These are phyloP conservation scores for Drosophila biarmipes DNA, from an alignment of 1,140 invertebrate genomes.

Conservation along the genomic window DNA sequence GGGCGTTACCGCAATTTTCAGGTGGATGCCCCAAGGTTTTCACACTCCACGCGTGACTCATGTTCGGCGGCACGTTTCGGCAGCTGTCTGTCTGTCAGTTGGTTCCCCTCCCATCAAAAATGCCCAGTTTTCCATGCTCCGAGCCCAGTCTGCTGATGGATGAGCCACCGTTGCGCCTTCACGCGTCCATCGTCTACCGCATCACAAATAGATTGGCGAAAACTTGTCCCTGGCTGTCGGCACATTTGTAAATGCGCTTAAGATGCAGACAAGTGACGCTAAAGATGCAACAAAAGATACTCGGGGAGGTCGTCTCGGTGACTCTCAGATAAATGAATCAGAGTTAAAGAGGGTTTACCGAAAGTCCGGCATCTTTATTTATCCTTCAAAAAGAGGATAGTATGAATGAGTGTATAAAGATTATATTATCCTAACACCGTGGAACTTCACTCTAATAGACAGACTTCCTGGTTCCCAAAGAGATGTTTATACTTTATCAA, in stretches of 20 bases:
- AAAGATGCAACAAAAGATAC: constrained; percentile 32
- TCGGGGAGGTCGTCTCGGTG: constrained; percentile 12
- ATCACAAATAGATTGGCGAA: constrained; percentile 72
- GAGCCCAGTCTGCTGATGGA: constrained; percentile 59
- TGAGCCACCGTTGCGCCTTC: constrained; percentile 41
- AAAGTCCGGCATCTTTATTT: neutral
- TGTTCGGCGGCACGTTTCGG: constrained; percentile 66
- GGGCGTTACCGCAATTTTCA: constrained; percentile 40
- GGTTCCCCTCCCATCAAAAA: constrained; percentile 6
- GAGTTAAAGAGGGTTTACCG: neutral
- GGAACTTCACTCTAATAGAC: neutral
- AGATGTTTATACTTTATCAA: neutral
- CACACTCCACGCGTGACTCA: constrained; percentile 66
- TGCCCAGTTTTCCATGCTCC: constrained; percentile 34
- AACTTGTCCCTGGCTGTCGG: constrained; percentile 65
- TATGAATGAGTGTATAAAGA: too few species aligned
- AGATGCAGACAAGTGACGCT: constrained; percentile 34
- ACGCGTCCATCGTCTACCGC: constrained; percentile 9
- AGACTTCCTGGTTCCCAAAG: neutral
- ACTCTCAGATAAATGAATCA: constrained; percentile 17
- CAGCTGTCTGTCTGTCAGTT: constrained; percentile 60
- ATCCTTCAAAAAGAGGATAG: too few species aligned
- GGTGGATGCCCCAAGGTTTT: constrained; percentile 42
- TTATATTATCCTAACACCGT: too few species aligned
- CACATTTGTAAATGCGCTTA: constrained; percentile 57